Conservation (phyloP, 2,888 invertebrate genomes). For the Drosophila suboccidentalis region DNA sequence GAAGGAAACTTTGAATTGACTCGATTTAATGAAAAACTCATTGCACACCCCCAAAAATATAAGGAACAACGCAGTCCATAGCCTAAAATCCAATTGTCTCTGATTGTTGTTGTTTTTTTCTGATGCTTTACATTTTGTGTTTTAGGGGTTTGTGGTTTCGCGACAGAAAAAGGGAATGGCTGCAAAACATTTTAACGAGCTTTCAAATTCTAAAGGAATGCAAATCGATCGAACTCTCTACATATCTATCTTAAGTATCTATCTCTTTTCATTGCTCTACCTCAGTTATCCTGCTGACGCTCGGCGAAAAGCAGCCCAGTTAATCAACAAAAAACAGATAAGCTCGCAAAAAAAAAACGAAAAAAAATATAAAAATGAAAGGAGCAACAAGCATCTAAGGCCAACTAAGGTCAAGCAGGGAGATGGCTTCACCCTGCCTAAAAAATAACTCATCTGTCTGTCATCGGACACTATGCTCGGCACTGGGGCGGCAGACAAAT, state of each 20-base stretch:
- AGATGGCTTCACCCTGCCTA: neutral
- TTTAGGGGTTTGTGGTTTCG: slow-evolving; percentile 15
- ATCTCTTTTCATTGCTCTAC: slow-evolving; percentile 18
- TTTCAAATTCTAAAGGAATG: slow-evolving; percentile 65
- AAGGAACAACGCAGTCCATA: neutral
- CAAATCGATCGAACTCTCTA: slow-evolving; percentile 35
- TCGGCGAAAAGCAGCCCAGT: slow-evolving; percentile 68
- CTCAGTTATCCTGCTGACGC: neutral
- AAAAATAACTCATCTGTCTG: slow-evolving; percentile 21
- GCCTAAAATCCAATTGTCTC: slow-evolving; percentile 3
- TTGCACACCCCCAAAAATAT: neutral
- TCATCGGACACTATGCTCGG: slow-evolving; percentile 29
- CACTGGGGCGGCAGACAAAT: slow-evolving; percentile 10
- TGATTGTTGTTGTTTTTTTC: slow-evolving; percentile 18
- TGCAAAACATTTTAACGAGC: slow-evolving; percentile 71
- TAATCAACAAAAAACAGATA: slow-evolving; percentile 76
- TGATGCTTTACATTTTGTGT: slow-evolving; percentile 28
- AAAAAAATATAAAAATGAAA: slow-evolving; percentile 51
- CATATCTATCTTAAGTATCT: slow-evolving; percentile 3
- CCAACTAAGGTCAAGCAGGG: slow-evolving; percentile 25
- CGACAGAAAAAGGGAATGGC: slow-evolving; percentile 17
- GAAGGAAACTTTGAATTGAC: slow-evolving; percentile 1
- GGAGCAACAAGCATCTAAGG: slow-evolving; percentile 59
- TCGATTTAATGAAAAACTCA: neutral
- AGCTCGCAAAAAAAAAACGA: slow-evolving; percentile 67